A percentile compares a stretch with the other conserved stretches of the same genome.
These are phyloP conservation scores for Cataglyphis rosenhaueri DNA, from an alignment of 2,888 invertebrate genomes.

Conservation along the genomic window DNA sequence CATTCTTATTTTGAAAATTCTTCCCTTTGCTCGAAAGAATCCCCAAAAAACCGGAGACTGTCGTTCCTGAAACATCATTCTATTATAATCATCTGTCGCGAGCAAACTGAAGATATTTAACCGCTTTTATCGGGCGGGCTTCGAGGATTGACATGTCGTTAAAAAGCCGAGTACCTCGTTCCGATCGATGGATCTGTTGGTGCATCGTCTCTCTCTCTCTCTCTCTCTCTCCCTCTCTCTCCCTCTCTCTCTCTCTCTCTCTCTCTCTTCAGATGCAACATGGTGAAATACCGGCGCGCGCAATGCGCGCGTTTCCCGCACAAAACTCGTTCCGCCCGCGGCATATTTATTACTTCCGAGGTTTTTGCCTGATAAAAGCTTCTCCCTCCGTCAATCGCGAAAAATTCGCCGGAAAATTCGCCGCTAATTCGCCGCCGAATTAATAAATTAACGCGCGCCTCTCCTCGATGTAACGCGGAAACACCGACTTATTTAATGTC, in stretches of 20 bases:
- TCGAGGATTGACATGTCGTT: conserved; percentile 41
- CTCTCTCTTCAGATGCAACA: background rate
- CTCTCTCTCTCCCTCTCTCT: background rate
- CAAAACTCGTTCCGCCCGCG: background rate
- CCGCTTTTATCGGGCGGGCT: background rate
- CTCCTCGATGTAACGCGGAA: background rate
- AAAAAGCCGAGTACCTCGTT: conserved; percentile 29
- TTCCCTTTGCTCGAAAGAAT: background rate
- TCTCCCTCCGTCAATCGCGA: background rate
- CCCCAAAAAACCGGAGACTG: background rate
- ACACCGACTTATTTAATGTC: background rate
- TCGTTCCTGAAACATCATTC: background rate
- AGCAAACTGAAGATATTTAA: background rate
- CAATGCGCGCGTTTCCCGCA: conserved; percentile 1
- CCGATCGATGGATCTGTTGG: conserved; percentile 30
- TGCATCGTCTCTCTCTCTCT: background rate
- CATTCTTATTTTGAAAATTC: background rate
- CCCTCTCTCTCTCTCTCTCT: background rate
- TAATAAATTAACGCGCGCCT: background rate
- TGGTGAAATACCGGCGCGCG: background rate
- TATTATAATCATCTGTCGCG: conserved; percentile 34
- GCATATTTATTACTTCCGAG: conserved; percentile 33
- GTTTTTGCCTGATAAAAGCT: conserved; percentile 12
- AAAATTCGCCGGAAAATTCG: background rate
- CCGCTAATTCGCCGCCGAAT: background rate